These are phyloP conservation scores for Coregonus sp. DNA, from an alignment of 2,797 vertebrate species.

Conservation along the genomic window DNA sequence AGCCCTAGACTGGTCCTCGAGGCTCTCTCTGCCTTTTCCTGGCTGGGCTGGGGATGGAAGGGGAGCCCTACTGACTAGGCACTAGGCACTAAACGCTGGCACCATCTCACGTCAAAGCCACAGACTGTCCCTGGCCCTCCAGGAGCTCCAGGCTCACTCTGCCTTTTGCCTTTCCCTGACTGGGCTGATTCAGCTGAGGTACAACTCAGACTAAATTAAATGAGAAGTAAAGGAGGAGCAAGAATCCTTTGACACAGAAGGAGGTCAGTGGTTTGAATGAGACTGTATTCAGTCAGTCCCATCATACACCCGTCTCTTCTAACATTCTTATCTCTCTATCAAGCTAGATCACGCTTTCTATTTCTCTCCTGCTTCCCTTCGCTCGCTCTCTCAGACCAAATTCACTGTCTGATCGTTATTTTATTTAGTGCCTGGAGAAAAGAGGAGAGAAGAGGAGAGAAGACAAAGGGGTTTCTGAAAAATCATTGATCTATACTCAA, in stretches of 20 bases:
- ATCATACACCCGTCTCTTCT: too few relatives aligned
- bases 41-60: not conserved
- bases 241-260: too few relatives aligned
- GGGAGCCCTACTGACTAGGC: not conserved
- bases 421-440: slow-evolving; percentile 7
- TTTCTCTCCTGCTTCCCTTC: not conserved
- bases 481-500: slow-evolving; percentile 48
- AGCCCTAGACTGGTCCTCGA: not conserved
- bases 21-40: not conserved
- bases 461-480: slow-evolving; percentile 31
- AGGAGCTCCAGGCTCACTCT: not conserved
- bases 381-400: not conserved
- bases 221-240: too few relatives aligned
- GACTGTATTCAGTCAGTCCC: too few relatives aligned
- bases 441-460: slow-evolving; percentile 8
- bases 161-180: slow-evolving; percentile 21
- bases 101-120: slow-evolving; percentile 40
- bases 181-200: not conserved
- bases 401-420: slow-evolving; percentile 31
- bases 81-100: slow-evolving; percentile 21
- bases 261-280: too few relatives aligned
- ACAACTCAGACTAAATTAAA: too few relatives aligned
- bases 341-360: not conserved
- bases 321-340: not conserved
- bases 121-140: slow-evolving; percentile 34